Base-by-base conservation (phyloP, 2,888 invertebrate species). In the Branchellion lobata region DNA sequence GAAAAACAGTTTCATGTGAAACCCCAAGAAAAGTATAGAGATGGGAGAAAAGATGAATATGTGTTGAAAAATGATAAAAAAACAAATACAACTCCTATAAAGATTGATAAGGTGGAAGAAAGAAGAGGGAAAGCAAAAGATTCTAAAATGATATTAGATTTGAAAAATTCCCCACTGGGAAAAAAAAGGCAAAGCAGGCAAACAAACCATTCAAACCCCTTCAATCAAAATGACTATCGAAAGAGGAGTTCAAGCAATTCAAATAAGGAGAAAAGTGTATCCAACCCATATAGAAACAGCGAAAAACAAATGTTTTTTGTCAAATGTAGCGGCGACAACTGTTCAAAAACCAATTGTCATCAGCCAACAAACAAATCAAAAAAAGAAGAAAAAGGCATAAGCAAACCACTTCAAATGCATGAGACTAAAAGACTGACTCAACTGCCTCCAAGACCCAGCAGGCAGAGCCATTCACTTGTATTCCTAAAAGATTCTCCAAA, bases 161-260 rank as follows among this genome's bases (percentile, higher is more conserved):
- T 77, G 27, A 36, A 57, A 34, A 24, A 5, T 1, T 77, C 77
- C 2, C 77, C 77, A 1, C 33, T 36, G 5, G 65, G 31, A n/a
- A 77, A 77, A 65, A 61, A 36, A 36, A 31, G 65, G 31, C 77
- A 77, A 65, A 77, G 65, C 29, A 34, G 11, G 2, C 27, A 24
- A 24, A 29, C 29, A 3, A 34, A 31, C 69, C 8, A 29, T 3
- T 69, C 31, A 5, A 29, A 69, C n/a, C n/a, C 21, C 53, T 3
- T 18, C 5, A 51, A 18, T 53, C 0, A 53, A 53, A 53, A 29
- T 24, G 53, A 72, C 24, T 36, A 21, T 53, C n/a, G 27, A 18
- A n/a, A 51, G 51, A 29, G 34, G 14, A 40, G 3, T 31, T 27
- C 31, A 3, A 14, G 3, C 34, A 33, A 34, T 69, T 3, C 27